phyloP scores from a whole-genome alignment of 1,140 invertebrate species.

The Atta cephalotes region DNA sequence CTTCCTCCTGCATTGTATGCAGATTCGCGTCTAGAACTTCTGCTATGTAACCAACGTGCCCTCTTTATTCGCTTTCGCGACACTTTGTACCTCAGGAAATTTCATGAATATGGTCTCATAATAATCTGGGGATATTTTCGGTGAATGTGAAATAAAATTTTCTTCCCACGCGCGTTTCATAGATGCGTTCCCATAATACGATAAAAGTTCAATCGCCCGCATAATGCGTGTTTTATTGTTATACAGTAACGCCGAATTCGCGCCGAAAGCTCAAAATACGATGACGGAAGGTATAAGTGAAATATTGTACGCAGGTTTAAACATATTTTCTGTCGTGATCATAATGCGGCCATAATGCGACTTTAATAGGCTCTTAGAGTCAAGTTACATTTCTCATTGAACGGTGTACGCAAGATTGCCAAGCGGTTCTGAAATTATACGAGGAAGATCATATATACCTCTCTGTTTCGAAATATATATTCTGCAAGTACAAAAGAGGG shows the following conservation, averaged over 20 bases:
- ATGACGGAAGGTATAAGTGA: neutral
- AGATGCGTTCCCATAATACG: neutral
- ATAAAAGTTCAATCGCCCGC: neutral
- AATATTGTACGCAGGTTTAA: slow-evolving; percentile 21
- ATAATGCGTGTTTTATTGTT: neutral
- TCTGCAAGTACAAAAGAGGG: neutral
- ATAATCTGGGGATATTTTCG: slow-evolving; percentile 3
- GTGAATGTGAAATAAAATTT: slow-evolving; percentile 7
- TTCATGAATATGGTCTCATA: slow-evolving; percentile 2
- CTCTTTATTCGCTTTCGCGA: slow-evolving; percentile 15
- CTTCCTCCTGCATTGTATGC: slow-evolving; percentile 69
- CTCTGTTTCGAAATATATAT: slow-evolving; percentile 1
- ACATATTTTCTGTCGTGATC: neutral
- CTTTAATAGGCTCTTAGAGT: slow-evolving; percentile 39
- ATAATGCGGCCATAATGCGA: slow-evolving; percentile 21
- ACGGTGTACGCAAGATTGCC: slow-evolving; percentile 1
- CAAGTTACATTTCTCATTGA: slow-evolving; percentile 32
- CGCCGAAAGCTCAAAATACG: neutral
- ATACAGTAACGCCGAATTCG: neutral
- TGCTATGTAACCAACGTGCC: neutral
- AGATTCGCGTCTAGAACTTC: slow-evolving; percentile 58
- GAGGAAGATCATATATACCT: neutral
- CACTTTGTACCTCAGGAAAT: slow-evolving; percentile 5
- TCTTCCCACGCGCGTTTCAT: neutral
- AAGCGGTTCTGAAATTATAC: slow-evolving; percentile 10